Evolutionary conservation across 2,888 invertebrate genomes (phyloP), one percentile per base, ranked within the genome.

Genomic region (Campoplex capitator): DNA sequence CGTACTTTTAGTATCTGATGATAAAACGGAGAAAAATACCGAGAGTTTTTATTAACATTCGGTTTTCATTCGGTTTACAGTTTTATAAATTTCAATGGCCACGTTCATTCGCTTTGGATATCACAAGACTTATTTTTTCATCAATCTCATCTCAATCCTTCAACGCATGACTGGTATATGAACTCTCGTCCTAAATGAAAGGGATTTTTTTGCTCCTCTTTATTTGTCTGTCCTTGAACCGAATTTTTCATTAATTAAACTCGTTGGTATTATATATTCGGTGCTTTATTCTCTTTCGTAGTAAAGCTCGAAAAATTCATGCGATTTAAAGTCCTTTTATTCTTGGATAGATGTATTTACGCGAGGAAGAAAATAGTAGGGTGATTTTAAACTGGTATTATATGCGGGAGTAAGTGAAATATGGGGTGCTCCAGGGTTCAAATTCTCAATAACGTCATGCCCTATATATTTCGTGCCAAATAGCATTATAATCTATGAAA

Each of bases 361-460:
- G 62, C 32, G 62, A 32, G 58, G 13, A 32, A 58, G 62, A 32
- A 62, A 58, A 28, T 28, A 4, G 58, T 4, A 58, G 58, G 58
- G 16, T 16, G 62, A 62, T 32, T 62, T 32, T 62, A 32, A 2
- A 32, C 16, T 16, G 1, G 9, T 45, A 13, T 32, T 28, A 32
- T 28, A 32, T 62, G 32, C 32, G 32, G 32, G 32, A 62, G 32
- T 16, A 32, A 4, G 62, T 62, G 62, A 32, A 62, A 62, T 62
- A 62, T 62, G 13, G 16, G 16, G 16, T 16, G 28, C 16, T 62
- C 62, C 28, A 32, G 4, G 62, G 62, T 62, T 32, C 32, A 32
- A 62, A 62, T 62, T 32, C 32, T 62, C 62, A 32, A 62, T 62
- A 32, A 62, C 62, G 32, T 32, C 62, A 6, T 32, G 62, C 62